A percentile compares a stretch with the other conserved stretches of the same genome.
Conservation (phyloP, 2,888 invertebrate species). For the Carpatolechia fugitivella region DNA sequence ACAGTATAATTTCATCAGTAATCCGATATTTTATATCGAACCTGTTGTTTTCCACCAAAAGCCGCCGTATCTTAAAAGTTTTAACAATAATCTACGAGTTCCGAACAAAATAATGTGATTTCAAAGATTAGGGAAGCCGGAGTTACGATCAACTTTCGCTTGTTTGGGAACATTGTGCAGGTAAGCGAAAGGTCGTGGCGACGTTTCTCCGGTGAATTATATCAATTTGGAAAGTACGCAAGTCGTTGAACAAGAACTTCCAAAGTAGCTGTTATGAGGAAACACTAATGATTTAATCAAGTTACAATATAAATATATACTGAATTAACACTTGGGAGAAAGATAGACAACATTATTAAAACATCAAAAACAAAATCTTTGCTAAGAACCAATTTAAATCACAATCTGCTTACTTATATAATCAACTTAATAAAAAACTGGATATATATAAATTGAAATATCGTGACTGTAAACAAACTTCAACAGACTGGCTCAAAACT, state of each 20-base stretch:
- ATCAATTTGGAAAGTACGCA: background rate
- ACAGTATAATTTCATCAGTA: background rate
- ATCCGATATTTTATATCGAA: background rate
- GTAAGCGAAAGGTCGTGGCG: background rate
- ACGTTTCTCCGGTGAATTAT: background rate
- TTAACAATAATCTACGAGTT: slow-evolving; percentile 15
- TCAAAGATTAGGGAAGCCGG: slow-evolving; percentile 14
- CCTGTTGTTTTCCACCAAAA: background rate
- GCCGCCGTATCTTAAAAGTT: slow-evolving; percentile 8
- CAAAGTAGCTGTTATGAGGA: background rate
- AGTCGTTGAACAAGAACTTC: background rate
- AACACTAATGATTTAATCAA: background rate
- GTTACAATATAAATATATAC: no score
- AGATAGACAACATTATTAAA: no score
- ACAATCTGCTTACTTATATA: no score
- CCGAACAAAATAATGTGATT: slow-evolving; percentile 16
- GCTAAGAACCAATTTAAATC: no score
- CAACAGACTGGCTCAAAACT: no score
- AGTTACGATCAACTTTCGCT: background rate
- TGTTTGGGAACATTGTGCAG: background rate
- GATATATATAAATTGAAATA: no score
- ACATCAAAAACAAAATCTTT: no score
- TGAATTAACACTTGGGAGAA: no score
- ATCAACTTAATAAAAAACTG: no score
- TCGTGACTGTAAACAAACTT: no score